phyloP scores from a whole-genome alignment of 2,888 invertebrate genomes.

The Spilosoma lubricipeda region DNA sequence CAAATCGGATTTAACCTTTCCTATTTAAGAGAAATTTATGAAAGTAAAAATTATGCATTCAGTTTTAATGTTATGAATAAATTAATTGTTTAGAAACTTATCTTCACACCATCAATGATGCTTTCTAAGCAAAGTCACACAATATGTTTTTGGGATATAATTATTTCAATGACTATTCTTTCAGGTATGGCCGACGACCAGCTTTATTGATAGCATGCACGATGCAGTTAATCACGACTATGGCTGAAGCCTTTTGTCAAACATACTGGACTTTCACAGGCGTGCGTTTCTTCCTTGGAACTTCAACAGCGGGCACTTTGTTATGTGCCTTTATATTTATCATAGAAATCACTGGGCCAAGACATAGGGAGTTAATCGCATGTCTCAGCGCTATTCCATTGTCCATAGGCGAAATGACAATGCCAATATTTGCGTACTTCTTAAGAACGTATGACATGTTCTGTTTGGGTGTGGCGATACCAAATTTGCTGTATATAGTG shows the following conservation, averaged over 20 bases:
- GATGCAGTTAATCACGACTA: slow-evolving; percentile 87
- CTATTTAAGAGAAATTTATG: no score
- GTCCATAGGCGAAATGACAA: slow-evolving; percentile 86
- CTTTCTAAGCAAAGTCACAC: neutral
- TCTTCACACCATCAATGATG: neutral
- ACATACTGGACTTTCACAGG: slow-evolving; percentile 84
- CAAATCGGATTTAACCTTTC: no score
- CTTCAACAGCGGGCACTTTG: slow-evolving; percentile 91
- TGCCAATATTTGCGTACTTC: slow-evolving; percentile 86
- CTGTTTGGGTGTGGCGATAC: slow-evolving; percentile 86
- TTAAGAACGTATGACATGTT: slow-evolving; percentile 87
- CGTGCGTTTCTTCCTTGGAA: slow-evolving; percentile 88
- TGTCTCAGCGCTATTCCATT: slow-evolving; percentile 87
- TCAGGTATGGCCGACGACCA: slow-evolving; percentile 89
- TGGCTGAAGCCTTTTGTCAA: slow-evolving; percentile 87
- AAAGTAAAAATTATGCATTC: no score
- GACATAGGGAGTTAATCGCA: slow-evolving; percentile 76
- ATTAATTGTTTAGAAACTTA: neutral
- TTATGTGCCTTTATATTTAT: slow-evolving; percentile 88
- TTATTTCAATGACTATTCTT: slow-evolving; percentile 29
- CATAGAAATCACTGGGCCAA: slow-evolving; percentile 86
- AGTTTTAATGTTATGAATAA: no score
- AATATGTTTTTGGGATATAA: neutral
- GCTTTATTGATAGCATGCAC: slow-evolving; percentile 88
- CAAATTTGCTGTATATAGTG: slow-evolving; percentile 83